phyloP scores from a whole-genome alignment of 2,797 vertebrate species.

The Denticeps clupeoides region DNA sequence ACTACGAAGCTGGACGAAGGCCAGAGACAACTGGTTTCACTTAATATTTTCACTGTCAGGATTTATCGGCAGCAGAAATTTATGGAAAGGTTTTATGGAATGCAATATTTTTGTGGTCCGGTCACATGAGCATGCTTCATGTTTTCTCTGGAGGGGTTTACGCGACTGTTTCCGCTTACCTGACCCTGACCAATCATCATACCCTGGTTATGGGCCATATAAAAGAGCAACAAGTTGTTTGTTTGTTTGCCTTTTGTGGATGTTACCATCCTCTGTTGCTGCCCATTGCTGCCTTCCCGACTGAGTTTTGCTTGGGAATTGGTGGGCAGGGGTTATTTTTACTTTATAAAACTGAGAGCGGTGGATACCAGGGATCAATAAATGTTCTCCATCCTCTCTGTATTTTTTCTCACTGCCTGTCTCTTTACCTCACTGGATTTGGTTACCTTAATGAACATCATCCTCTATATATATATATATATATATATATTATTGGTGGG shows the following conservation, averaged over 20 bases:
- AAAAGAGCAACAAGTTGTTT: too few relatives aligned
- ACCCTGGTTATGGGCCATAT: conserved; percentile 33
- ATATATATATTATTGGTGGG: too few relatives aligned
- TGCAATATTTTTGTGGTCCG: conserved; percentile 35
- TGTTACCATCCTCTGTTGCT: too few relatives aligned
- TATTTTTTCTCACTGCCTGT: background rate
- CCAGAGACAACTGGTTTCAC: conserved; percentile 50
- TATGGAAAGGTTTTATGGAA: conserved; percentile 53
- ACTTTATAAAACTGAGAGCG: conserved; percentile 27
- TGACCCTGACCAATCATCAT: conserved; percentile 30
- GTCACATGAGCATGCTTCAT: conserved; percentile 6
- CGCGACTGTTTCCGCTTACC: conserved; percentile 41
- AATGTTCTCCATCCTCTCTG: conserved; percentile 7
- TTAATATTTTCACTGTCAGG: conserved; percentile 48
- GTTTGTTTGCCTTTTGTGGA: too few relatives aligned
- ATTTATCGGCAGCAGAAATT: conserved; percentile 51
- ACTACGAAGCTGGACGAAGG: conserved; percentile 41
- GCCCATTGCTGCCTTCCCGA: too few relatives aligned
- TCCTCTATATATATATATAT: too few relatives aligned
- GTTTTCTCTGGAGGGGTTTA: conserved; percentile 21
- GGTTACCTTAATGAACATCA: background rate
- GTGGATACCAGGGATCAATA: conserved; percentile 26
- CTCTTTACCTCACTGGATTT: background rate
- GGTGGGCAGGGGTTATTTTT: conserved; percentile 29
- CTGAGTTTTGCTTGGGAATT: background rate